phyloP scores from a whole-genome alignment of 2,888 invertebrate species.

The Leptinotarsa juncta region DNA sequence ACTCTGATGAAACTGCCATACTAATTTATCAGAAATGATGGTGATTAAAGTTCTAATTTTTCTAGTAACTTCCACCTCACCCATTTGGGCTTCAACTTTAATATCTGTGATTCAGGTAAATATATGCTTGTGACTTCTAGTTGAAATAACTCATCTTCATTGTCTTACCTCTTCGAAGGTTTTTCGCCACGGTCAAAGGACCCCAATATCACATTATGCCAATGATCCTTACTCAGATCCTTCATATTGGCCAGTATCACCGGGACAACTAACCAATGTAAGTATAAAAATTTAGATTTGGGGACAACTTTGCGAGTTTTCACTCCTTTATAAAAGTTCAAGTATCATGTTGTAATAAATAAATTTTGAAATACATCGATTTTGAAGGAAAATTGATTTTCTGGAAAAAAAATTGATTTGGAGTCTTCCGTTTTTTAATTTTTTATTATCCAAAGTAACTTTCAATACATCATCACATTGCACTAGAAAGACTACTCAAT shows the following conservation, averaged over 20 bases:
- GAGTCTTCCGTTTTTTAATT: too few species aligned
- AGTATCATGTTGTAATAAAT: too few species aligned
- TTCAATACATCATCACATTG: too few species aligned
- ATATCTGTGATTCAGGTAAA: slow-evolving; percentile 1
- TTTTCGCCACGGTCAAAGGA: slow-evolving; percentile 43
- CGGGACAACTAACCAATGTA: slow-evolving; percentile 42
- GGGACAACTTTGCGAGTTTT: not conserved
- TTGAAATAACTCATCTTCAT: not conserved
- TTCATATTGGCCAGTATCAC: slow-evolving; percentile 32
- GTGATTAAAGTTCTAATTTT: not conserved
- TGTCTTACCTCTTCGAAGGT: slow-evolving; percentile 32
- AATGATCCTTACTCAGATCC: slow-evolving; percentile 38
- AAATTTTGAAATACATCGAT: too few species aligned
- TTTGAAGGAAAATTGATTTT: too few species aligned
- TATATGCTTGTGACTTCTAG: not conserved
- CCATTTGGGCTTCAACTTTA: not conserved
- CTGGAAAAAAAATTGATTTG: too few species aligned
- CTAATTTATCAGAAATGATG: not conserved
- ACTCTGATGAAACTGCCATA: not conserved
- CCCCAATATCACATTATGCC: slow-evolving; percentile 27
- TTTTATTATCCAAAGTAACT: too few species aligned
- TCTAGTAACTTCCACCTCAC: not conserved
- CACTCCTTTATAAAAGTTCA: too few species aligned
- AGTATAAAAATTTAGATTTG: slow-evolving; percentile 20
- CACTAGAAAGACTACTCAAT: too few species aligned